These are phyloP conservation scores for Drosophila sproati DNA, from an alignment of 1,140 invertebrate species.

Conservation along the genomic window DNA sequence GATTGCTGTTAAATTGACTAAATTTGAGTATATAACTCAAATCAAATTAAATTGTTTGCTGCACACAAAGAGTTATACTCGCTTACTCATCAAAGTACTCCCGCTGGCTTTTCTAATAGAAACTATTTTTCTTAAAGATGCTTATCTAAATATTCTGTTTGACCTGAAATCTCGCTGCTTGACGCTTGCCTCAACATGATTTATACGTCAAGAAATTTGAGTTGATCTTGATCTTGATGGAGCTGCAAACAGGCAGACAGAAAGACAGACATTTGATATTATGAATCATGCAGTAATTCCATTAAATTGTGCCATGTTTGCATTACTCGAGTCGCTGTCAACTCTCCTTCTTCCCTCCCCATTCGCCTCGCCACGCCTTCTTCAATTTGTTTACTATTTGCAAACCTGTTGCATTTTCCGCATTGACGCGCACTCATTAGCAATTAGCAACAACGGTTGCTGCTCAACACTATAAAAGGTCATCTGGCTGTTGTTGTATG, in stretches of 20 bases:
- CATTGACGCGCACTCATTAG: constrained; percentile 58
- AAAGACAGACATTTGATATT: background rate
- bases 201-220: background rate
- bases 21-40: too few relatives aligned
- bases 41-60: background rate
- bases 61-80: background rate
- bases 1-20: too few relatives aligned
- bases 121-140: background rate
- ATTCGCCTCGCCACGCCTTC: constrained; percentile 1
- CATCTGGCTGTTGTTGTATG: constrained; percentile 24
- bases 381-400: constrained; percentile 31
- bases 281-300: constrained; percentile 26
- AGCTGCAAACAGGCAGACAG: background rate
- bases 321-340: background rate
- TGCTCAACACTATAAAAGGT: constrained; percentile 62
- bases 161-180: background rate
- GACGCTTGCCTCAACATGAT: background rate
- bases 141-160: constrained; percentile 5
- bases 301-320: constrained; percentile 15
- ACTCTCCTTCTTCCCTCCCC: background rate
- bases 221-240: constrained; percentile 22
- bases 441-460: constrained; percentile 66
- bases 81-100: background rate
- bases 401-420: constrained; percentile 80
- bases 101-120: background rate